These are phyloP conservation scores for Steinernema khuongi DNA, from an alignment of 1,140 invertebrate genomes.

Conservation along the genomic window DNA sequence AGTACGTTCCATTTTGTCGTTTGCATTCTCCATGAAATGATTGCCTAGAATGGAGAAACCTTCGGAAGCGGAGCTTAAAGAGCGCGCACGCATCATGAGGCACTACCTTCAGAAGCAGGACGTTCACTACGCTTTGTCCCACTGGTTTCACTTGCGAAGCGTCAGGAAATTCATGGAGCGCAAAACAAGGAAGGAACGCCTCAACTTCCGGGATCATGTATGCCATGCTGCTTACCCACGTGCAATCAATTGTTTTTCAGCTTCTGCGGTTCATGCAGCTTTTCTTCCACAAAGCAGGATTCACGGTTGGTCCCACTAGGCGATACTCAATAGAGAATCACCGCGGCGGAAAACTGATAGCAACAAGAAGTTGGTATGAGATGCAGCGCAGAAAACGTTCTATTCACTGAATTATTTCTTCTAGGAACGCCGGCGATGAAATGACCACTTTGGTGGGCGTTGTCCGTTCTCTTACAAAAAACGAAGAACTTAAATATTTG, in stretches of 20 bases:
- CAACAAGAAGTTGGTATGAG: conserved; percentile 84
- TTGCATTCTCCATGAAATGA: conserved; percentile 32
- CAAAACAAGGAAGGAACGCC: conserved; percentile 76
- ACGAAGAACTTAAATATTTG: conserved; percentile 83
- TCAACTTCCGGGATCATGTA: conserved; percentile 83
- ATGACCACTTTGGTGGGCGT: conserved; percentile 90
- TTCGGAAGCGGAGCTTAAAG: conserved; percentile 70
- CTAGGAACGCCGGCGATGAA: conserved; percentile 79
- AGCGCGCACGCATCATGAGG: conserved; percentile 75
- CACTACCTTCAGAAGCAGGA: conserved; percentile 81
- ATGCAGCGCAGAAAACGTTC: background rate
- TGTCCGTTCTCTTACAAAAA: conserved; percentile 86
- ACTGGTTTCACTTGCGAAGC: conserved; percentile 76
- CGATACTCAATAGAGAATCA: conserved; percentile 89
- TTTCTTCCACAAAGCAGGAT: conserved; percentile 86
- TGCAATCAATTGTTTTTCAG: conserved; percentile 62
- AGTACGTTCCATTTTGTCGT: no score
- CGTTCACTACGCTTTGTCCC: conserved; percentile 79
- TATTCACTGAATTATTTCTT: background rate
- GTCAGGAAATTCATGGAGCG: conserved; percentile 68
- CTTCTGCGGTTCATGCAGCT: conserved; percentile 84
- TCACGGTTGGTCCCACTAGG: conserved; percentile 84
- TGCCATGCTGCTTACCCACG: conserved; percentile 59
- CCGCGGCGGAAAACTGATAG: conserved; percentile 88
- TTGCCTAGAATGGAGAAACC: conserved; percentile 66